Evolutionary conservation across 92 coral and sea anemone genomes (phyloP).

Genomic region (Epizoanthus scotinus): DNA sequence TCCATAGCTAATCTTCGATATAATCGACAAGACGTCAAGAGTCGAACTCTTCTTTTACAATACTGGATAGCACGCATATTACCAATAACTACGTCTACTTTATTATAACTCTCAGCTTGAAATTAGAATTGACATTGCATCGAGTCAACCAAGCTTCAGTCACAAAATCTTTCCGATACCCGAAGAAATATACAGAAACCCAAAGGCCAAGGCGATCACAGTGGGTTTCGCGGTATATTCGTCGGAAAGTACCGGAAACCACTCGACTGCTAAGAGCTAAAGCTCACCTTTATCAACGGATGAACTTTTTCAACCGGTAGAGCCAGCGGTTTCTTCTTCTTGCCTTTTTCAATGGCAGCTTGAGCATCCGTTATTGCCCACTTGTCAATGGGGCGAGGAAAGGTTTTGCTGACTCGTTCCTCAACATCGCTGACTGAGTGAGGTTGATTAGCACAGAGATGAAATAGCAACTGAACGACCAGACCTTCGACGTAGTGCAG

Average conservation of each 20-base stretch:
- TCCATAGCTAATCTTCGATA: not conserved
- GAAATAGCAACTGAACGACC: conserved; percentile 83
- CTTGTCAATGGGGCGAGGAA: conserved; percentile 95
- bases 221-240: conserved; percentile 19
- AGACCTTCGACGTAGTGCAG: conserved; percentile 91
- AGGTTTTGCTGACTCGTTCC: conserved; percentile 87
- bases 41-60: not conserved
- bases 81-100: conserved; percentile 4
- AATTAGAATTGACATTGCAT: conserved; percentile 5
- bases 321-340: conserved; percentile 79
- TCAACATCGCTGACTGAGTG: conserved; percentile 86
- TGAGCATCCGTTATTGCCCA: conserved; percentile 97
- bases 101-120: conserved; percentile 21
- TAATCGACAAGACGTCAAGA: not conserved
- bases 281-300: conserved; percentile 80
- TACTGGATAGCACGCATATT: conserved; percentile 1
- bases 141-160: not conserved
- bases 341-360: conserved; percentile 90
- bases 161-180: not conserved
- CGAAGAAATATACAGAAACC: not conserved
- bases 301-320: conserved; percentile 95
- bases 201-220: not conserved
- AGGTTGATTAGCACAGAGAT: conserved; percentile 89
- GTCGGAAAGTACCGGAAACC: conserved; percentile 41
- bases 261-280: conserved; percentile 11